Evolutionary conservation across 2,113 vertebrate species (phyloP), one percentile per base, ranked within the genome.

Genomic region (Chrysochloris asiatica): DNA sequence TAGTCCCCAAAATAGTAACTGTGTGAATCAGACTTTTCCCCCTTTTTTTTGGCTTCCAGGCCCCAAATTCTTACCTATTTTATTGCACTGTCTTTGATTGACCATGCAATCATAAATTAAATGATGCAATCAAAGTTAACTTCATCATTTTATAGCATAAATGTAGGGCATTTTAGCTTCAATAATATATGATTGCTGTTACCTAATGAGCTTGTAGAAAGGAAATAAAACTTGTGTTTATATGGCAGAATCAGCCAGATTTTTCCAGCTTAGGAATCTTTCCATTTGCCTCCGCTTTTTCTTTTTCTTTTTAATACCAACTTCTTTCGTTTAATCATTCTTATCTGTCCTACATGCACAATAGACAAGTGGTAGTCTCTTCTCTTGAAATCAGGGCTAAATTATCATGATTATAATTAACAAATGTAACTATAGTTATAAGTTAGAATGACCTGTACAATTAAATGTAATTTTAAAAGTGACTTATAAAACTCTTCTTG

Each of bases 391-490:
- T 26, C 78, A 87, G 96, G n/a, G 71, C 75, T 65, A 94, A 92
- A 77, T 93, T 95, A 96, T 72, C 69, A 95, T 47, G 89, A 93
- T 94, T 89, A 94, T 75, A 59, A 61, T 94, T 91, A 73, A 92
- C 93, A 92, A 91, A 2, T 54, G 69, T 43, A 73, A 86, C 72
- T 22, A 0, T 69, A 89, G 8, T 36, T 59, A 59, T 61, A 86
- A 72, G 16, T 75, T 52, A 56, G n/a, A 26, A 33, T 77, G 54
- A 33, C 7, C 1, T 77, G 9, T 30, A 85, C 41, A 17, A 73
- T 7, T n/a, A 69, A 88, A 78, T 73, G 11, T 41, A 33, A 73
- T 73, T 73, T 45, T 43, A 36, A 82, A 79, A 90, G 36, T 11
- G 56, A 54, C 33, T 22, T 6, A 89, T 69, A 69, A n/a, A n/a